Evolutionary conservation across 2,888 invertebrate genomes (phyloP).

Genomic region (Halocaridina rubra): DNA sequence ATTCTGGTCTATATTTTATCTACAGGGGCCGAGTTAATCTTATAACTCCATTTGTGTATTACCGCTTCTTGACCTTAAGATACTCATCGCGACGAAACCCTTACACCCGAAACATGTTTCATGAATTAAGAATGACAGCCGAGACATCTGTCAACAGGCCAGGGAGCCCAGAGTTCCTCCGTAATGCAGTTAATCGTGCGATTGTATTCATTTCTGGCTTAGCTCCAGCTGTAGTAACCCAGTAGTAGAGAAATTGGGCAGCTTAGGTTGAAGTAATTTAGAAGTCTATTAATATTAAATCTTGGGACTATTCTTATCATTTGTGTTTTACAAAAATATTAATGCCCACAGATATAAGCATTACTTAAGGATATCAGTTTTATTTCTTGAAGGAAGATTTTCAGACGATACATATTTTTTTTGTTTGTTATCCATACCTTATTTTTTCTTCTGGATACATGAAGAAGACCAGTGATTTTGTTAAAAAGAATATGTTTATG

Average conservation of each 20-base stretch:
- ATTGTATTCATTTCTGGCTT: conserved; percentile 81
- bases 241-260: no score
- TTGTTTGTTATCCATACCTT: no score
- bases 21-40: conserved; percentile 89
- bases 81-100: conserved; percentile 96
- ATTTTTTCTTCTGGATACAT: no score
- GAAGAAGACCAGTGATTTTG: no score
- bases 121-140: conserved; percentile 81
- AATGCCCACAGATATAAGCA: no score
- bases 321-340: no score
- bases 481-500: no score
- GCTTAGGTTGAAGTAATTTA: no score
- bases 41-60: conserved; percentile 94
- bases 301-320: no score
- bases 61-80: conserved; percentile 92
- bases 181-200: conserved; percentile 73
- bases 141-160: conserved; percentile 78
- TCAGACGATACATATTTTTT: no score
- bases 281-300: neutral
- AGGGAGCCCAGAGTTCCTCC: conserved; percentile 77
- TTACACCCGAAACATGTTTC: conserved; percentile 92
- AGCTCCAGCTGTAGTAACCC: conserved; percentile 73
- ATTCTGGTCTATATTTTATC: conserved; percentile 62
- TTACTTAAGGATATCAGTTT: no score
- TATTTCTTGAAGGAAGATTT: no score